These are phyloP conservation scores for Xenopus tropicalis DNA, from an alignment of 2,113 vertebrate genomes.

Conservation along the genomic window UCB_Xtro_10.0 CM004448.2:50285501-50286000, in stretches of 20 bases:
- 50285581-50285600: slow-evolving; percentile 89
- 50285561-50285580: slow-evolving; percentile 90
- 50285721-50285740: slow-evolving; percentile 94
- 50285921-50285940: slow-evolving; percentile 98
- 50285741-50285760: slow-evolving; percentile 85
- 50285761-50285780: slow-evolving; percentile 91
- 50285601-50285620: slow-evolving; percentile 89
- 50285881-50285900: slow-evolving; percentile 94
- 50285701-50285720: slow-evolving; percentile 94
- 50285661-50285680: slow-evolving; percentile 95
- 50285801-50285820: slow-evolving; percentile 88
- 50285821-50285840: slow-evolving; percentile 89
- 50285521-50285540: slow-evolving; percentile 80
- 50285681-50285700: slow-evolving; percentile 86
- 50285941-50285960: slow-evolving; percentile 71
- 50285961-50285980: background rate
- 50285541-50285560: slow-evolving; percentile 89
- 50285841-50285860: slow-evolving; percentile 92
- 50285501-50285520: slow-evolving; percentile 83
- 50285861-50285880: slow-evolving; percentile 90
- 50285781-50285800: slow-evolving; percentile 93
- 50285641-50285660: slow-evolving; percentile 88
- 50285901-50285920: slow-evolving; percentile 96
- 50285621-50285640: slow-evolving; percentile 91
- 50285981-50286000: background rate